phyloP scores from a whole-genome alignment of 1,140 invertebrate genomes.

The Drosophila bifasciata region DNA sequence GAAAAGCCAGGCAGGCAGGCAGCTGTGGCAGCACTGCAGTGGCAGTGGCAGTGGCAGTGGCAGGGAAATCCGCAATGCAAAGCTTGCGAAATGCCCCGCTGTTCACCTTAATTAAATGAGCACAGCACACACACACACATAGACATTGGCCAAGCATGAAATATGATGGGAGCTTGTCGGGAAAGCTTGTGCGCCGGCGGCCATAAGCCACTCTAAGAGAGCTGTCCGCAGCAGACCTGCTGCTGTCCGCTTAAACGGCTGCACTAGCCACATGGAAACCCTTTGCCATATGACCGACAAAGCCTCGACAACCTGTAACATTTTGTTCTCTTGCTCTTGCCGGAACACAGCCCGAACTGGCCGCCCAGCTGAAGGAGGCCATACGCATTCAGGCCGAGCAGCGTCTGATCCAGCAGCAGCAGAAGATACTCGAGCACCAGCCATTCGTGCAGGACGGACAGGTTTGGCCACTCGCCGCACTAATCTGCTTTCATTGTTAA shows the following conservation, averaged over 20 bases:
- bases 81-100: slow-evolving; percentile 61
- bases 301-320: neutral
- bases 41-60: slow-evolving; percentile 1
- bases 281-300: slow-evolving; percentile 10
- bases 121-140: slow-evolving; percentile 14
- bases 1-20: slow-evolving; percentile 15
- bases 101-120: slow-evolving; percentile 66
- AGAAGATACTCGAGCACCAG: slow-evolving; percentile 81
- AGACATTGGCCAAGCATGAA: slow-evolving; percentile 29
- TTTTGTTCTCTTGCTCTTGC: neutral
- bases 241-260: neutral
- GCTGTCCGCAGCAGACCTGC: slow-evolving; percentile 25
- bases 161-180: slow-evolving; percentile 37
- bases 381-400: slow-evolving; percentile 84
- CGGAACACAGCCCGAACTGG: slow-evolving; percentile 62
- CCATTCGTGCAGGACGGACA: slow-evolving; percentile 83
- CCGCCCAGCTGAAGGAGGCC: slow-evolving; percentile 81
- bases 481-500: slow-evolving; percentile 13
- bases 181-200: slow-evolving; percentile 66
- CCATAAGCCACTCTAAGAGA: neutral
- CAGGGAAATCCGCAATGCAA: slow-evolving; percentile 13
- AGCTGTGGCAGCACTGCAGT: too few relatives aligned
- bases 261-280: neutral
- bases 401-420: slow-evolving; percentile 80
- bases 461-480: slow-evolving; percentile 55